Base-by-base conservation (phyloP, 2,888 invertebrate genomes). In the Cryptocheilus praepositus region DNA sequence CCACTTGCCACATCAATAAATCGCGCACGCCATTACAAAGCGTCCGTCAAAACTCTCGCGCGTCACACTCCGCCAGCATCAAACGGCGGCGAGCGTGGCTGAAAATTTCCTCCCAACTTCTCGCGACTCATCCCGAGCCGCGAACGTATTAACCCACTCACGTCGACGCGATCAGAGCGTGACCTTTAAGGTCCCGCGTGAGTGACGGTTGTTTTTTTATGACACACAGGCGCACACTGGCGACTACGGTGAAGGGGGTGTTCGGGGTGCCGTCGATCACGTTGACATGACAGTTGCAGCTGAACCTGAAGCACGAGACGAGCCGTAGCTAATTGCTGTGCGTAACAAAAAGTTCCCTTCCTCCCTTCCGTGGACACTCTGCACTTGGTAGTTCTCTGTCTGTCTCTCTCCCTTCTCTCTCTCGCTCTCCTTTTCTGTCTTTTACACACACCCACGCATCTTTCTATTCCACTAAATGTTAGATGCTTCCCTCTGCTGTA, bases 301-400 rank as follows among this genome's bases (percentile, higher is more conserved):
- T 77, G 71, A 77, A 79, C 77, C 76, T 67, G 81, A 83, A 81
- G 74, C 79, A 70, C 79, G 80, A 72, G 80, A 85, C 83, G 83
- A 86, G 83, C 85, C 86, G 84, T 85, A 82, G 85, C 86, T 87
- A 87, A 87, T 87, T 87, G 85, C 84, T 77, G 76, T 72, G 77
- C 81, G 78, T 80, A 80, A 82, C 81, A 86, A 85, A 84, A 86
- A 86, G 82, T 80, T 75, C 80, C 79, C 79, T 78, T 76, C 77
- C 81, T 73, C 76, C 77, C 68, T 73, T 16, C n/a, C 36, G 25
- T 55, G 36, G 11, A 7, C 36, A 11, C 36, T 36, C 13, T 7
- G 28, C 7, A 28, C 4, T 7, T 28, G 3, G 4, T 28, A 3
- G 28, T 15, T 3, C 55, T 36, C 36, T 43, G 13, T 55, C 43